These are phyloP conservation scores for Helarctos malayanus DNA, from an alignment of 2,797 vertebrate genomes.

Conservation along the genomic window DNA sequence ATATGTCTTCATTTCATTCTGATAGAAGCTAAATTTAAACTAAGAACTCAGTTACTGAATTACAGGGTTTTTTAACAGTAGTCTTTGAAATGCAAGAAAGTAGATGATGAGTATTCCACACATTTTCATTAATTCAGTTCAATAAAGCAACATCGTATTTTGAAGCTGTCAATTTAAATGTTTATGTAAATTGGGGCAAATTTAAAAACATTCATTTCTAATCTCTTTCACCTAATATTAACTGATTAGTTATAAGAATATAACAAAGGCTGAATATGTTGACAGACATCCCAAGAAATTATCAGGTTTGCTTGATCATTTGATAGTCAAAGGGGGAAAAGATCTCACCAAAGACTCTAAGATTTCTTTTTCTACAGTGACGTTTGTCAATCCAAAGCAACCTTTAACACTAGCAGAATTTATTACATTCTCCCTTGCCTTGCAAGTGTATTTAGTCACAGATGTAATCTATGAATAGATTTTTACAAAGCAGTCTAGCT, in stretches of 20 bases:
- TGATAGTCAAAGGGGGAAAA: constrained; percentile 38
- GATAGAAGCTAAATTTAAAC: constrained; percentile 13
- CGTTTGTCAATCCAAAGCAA: neutral
- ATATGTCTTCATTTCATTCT: constrained; percentile 27
- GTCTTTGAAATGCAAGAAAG: constrained; percentile 4
- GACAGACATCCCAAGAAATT: neutral
- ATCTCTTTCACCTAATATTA: constrained; percentile 29
- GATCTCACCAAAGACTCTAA: neutral
- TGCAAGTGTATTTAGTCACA: neutral
- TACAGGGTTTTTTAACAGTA: constrained; percentile 24
- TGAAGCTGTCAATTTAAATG: constrained; percentile 30
- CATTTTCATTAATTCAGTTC: constrained; percentile 54
- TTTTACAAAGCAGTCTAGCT: neutral
- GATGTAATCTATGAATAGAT: neutral
- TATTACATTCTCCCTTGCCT: neutral
- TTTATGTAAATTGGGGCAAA: neutral
- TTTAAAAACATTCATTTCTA: constrained; percentile 57
- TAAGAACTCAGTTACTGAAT: constrained; percentile 48
- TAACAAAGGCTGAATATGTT: neutral
- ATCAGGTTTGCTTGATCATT: neutral
- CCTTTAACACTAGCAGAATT: constrained; percentile 14
- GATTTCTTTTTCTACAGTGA: constrained; percentile 33
- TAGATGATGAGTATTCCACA: neutral
- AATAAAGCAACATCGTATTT: constrained; percentile 57
- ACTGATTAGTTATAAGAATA: neutral